phyloP scores from a whole-genome alignment of 2,113 vertebrate genomes.

The Pongo pygmaeus region DNA sequence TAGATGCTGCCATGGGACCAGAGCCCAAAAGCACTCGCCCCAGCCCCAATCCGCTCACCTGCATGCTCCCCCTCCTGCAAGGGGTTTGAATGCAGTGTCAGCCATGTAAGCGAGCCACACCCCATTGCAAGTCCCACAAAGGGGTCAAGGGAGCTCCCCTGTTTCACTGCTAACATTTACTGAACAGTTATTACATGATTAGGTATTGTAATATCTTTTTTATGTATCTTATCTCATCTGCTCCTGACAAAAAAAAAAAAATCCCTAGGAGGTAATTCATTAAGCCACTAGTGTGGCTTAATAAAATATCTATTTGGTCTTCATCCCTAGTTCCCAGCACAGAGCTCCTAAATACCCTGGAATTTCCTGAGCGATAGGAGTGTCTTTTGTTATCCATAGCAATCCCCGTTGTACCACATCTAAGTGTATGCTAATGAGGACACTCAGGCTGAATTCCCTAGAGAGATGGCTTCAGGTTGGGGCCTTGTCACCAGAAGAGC shows the following conservation, averaged over 20 bases:
- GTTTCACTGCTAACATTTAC: not conserved
- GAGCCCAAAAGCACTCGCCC: too few species aligned
- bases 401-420: not conserved
- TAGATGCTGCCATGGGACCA: too few species aligned
- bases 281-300: not conserved
- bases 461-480: not conserved
- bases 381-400: not conserved
- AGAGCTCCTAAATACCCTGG: not conserved
- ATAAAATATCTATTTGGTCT: not conserved
- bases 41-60: too few species aligned
- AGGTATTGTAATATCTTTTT: not conserved
- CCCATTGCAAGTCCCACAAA: accelerated
- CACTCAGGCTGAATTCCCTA: not conserved
- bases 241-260: not conserved
- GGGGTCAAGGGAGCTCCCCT: too few species aligned
- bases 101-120: too few species aligned
- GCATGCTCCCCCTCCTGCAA: too few species aligned
- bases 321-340: not conserved
- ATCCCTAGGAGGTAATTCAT: not conserved
- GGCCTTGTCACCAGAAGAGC: not conserved
- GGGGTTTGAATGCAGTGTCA: too few species aligned
- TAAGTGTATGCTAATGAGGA: not conserved
- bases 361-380: not conserved
- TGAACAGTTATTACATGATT: not conserved
- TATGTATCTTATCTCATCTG: not conserved